Conservation (phyloP, 2,888 invertebrate genomes). For the Cantharis lateralis region DNA sequence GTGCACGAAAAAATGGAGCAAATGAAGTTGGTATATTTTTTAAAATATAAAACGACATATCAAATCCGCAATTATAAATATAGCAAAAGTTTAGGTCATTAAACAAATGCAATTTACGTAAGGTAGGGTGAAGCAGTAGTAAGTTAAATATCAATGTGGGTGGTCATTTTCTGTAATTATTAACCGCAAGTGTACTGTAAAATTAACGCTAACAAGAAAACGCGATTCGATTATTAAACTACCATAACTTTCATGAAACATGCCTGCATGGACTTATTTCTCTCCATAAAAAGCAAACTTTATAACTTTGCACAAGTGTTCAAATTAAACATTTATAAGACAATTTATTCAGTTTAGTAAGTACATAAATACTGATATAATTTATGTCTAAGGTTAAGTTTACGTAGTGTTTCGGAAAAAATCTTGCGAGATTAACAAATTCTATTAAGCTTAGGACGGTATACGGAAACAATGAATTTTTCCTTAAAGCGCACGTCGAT, state of each 20-base stretch:
- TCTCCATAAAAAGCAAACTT: constrained; percentile 44
- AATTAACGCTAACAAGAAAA: constrained; percentile 45
- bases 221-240: constrained; percentile 46
- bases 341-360: constrained; percentile 39
- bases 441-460: background rate
- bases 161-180: constrained; percentile 46
- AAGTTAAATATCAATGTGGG: constrained; percentile 40
- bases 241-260: constrained; percentile 46
- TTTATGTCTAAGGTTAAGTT: constrained; percentile 12
- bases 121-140: constrained; percentile 22
- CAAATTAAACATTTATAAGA: constrained; percentile 43
- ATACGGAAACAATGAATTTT: background rate
- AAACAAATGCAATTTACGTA: constrained; percentile 31
- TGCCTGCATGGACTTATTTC: constrained; percentile 41
- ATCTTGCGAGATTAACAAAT: background rate
- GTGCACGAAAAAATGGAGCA: background rate
- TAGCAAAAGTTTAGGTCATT: constrained; percentile 32
- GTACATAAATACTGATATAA: constrained; percentile 35
- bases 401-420: background rate
- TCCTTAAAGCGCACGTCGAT: background rate
- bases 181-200: constrained; percentile 44
- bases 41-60: constrained; percentile 1
- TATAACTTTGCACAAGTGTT: constrained; percentile 47
- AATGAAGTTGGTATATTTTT: background rate
- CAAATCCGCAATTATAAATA: constrained; percentile 27